These are phyloP conservation scores for Matsumyia berberina DNA, from an alignment of 2,888 invertebrate genomes.

Conservation along the genomic window DNA sequence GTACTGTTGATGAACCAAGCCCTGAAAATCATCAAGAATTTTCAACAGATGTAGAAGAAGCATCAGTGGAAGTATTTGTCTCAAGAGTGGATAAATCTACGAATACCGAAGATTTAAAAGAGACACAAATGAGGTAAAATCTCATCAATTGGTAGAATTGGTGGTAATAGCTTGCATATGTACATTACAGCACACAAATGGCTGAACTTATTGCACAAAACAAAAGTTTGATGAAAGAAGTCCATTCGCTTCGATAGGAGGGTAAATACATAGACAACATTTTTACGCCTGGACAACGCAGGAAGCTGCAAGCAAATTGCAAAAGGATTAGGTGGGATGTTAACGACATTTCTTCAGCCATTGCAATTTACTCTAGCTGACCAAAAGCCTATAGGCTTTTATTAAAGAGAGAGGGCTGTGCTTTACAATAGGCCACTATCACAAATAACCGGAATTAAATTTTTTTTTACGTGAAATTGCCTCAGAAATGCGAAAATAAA, in stretches of 20 bases:
- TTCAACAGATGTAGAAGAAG: background rate
- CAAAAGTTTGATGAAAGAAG: slow-evolving; percentile 11
- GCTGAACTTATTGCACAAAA: slow-evolving; percentile 22
- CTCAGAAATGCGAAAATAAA: too few species aligned
- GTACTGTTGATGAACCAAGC: too few species aligned
- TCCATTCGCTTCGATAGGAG: background rate
- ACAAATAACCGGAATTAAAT: too few species aligned
- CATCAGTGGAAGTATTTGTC: too few species aligned
- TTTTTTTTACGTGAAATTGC: too few species aligned
- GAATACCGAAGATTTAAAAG: background rate
- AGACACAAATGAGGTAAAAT: background rate
- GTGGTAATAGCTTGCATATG: too few species aligned
- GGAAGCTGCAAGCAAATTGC: slow-evolving; percentile 23
- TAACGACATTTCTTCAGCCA: slow-evolving; percentile 42
- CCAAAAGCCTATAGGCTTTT: slow-evolving; percentile 27
- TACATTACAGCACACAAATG: slow-evolving; percentile 14
- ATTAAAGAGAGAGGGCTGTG: too few species aligned
- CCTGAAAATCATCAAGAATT: background rate
- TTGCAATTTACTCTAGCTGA: slow-evolving; percentile 36
- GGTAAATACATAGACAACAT: slow-evolving; percentile 1
- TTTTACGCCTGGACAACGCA: slow-evolving; percentile 40
- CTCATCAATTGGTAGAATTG: background rate
- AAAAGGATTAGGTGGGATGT: background rate
- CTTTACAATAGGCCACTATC: too few species aligned
- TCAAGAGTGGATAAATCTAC: too few species aligned